Conservation (phyloP, 1,140 invertebrate species). For the Subanguina moxae region DNA sequence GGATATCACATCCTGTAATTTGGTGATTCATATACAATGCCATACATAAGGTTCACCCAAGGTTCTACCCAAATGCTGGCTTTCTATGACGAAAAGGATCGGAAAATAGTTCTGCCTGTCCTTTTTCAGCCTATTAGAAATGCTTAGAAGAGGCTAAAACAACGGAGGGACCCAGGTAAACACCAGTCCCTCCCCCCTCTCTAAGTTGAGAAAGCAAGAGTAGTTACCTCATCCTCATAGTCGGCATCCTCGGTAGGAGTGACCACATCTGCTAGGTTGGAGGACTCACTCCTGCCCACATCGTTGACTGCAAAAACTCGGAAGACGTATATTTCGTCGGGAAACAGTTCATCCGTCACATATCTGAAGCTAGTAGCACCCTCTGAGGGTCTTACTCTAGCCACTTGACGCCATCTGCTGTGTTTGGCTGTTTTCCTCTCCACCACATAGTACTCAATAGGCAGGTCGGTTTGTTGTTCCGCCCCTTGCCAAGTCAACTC, state of each 20-base stretch:
- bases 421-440: slow-evolving; percentile 54
- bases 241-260: slow-evolving; percentile 9
- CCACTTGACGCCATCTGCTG: slow-evolving; percentile 48
- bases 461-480: slow-evolving; percentile 33
- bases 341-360: slow-evolving; percentile 74
- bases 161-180: no score
- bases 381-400: slow-evolving; percentile 14
- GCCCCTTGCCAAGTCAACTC: slow-evolving; percentile 42
- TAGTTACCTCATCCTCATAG: slow-evolving; percentile 15
- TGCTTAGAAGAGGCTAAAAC: no score
- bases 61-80: no score
- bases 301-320: slow-evolving; percentile 92
- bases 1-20: slow-evolving; percentile 1
- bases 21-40: background rate
- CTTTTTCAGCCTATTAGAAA: no score
- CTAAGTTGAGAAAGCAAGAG: no score
- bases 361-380: slow-evolving; percentile 61
- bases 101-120: no score
- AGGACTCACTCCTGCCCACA: slow-evolving; percentile 78
- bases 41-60: background rate
- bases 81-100: no score
- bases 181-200: no score
- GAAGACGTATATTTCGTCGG: slow-evolving; percentile 89
- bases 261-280: slow-evolving; percentile 13
- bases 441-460: slow-evolving; percentile 52